These are phyloP conservation scores for Acromyrmex echinatior DNA, from an alignment of 1,140 invertebrate species.

Conservation along the genomic window DNA sequence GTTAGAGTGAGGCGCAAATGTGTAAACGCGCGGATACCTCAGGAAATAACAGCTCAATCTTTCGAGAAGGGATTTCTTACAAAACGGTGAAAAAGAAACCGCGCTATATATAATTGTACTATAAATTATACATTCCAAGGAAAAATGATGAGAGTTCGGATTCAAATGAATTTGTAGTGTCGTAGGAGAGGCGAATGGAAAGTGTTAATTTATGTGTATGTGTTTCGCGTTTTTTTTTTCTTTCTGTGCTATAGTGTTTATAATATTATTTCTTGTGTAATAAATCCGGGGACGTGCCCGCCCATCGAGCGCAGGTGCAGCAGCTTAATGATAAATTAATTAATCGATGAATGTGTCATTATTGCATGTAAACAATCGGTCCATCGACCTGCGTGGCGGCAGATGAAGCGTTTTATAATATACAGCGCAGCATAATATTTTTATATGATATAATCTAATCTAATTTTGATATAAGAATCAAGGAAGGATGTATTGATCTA, in stretches of 20 bases:
- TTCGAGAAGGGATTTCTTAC: slow-evolving; percentile 20
- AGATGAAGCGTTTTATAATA: slow-evolving; percentile 81
- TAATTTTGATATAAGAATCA: slow-evolving; percentile 75
- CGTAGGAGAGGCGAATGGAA: slow-evolving; percentile 40
- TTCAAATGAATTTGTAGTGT: slow-evolving; percentile 47
- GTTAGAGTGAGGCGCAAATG: slow-evolving; percentile 27
- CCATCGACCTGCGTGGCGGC: slow-evolving; percentile 49
- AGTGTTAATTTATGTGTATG: slow-evolving; percentile 62
- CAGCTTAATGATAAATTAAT: slow-evolving; percentile 72
- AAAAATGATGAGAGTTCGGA: slow-evolving; percentile 30
- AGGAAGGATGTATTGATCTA: slow-evolving; percentile 75
- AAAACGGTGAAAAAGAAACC: slow-evolving; percentile 8
- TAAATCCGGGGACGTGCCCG: slow-evolving; percentile 78
- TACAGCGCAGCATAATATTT: slow-evolving; percentile 83
- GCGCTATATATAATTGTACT: slow-evolving; percentile 60
- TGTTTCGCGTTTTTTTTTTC: slow-evolving; percentile 53
- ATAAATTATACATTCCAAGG: slow-evolving; percentile 61
- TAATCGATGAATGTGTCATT: slow-evolving; percentile 59
- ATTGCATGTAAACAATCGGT: slow-evolving; percentile 47
- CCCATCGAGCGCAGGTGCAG: slow-evolving; percentile 75
- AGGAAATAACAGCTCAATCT: slow-evolving; percentile 7
- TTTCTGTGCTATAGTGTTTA: slow-evolving; percentile 49
- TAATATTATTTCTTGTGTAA: slow-evolving; percentile 24
- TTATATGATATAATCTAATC: slow-evolving; percentile 78
- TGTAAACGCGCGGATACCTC: slow-evolving; percentile 30